These are phyloP conservation scores for Trichopria drosophilae DNA, from an alignment of 2,888 invertebrate species.

Conservation along the genomic window DNA sequence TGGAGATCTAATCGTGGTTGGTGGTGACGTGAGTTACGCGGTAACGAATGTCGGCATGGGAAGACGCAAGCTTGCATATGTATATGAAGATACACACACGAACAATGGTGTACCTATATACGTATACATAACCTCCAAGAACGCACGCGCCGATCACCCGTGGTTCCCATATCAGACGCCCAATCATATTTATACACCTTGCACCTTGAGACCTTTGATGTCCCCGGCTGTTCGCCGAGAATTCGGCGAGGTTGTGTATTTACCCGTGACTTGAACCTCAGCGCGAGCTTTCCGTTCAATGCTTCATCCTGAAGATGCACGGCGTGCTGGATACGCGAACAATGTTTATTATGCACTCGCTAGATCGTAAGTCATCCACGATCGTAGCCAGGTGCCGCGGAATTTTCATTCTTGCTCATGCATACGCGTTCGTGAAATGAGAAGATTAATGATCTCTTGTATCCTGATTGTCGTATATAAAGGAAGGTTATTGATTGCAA, in stretches of 20 bases:
- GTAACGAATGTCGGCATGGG: conserved; percentile 45
- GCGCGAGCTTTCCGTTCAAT: conserved; percentile 6
- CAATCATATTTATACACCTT: conserved; percentile 49
- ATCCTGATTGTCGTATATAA: conserved; percentile 14
- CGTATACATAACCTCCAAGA: conserved; percentile 1
- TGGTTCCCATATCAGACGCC: conserved; percentile 41
- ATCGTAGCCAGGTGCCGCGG: conserved; percentile 28
- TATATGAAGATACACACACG: too few relatives aligned
- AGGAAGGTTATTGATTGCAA: conserved; percentile 26
- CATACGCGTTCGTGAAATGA: too few relatives aligned
- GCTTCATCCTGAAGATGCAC: conserved; percentile 26
- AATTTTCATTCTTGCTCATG: conserved; percentile 30
- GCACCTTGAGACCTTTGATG: conserved; percentile 34
- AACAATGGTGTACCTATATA: too few relatives aligned
- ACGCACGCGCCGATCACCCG: conserved; percentile 41
- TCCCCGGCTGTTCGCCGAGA: not conserved
- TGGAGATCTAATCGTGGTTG: conserved; percentile 46
- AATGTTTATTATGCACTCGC: conserved; percentile 30
- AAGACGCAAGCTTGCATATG: conserved; percentile 47
- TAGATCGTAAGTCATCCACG: conserved; percentile 29
- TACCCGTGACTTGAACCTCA: too few relatives aligned
- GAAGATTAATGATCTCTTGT: conserved; percentile 28
- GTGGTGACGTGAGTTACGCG: conserved; percentile 50
- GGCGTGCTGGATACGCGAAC: conserved; percentile 16
- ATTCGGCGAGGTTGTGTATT: too few relatives aligned